Evolutionary conservation across 2,888 invertebrate genomes (phyloP).

Genomic region (Hypomecis atomaria): DNA sequence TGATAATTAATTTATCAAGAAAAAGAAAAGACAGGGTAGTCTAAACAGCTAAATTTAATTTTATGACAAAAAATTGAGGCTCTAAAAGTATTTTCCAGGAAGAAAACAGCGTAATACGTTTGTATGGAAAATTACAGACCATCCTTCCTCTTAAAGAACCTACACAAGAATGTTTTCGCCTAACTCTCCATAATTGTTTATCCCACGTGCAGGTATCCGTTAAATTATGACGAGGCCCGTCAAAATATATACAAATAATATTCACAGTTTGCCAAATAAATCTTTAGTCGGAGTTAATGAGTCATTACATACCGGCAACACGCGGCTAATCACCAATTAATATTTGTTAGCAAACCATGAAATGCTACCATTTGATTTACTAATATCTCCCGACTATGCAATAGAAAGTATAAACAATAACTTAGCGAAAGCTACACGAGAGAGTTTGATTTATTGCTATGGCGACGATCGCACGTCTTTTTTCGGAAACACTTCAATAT

Average conservation of each 20-base stretch:
- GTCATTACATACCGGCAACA: conserved; percentile 50
- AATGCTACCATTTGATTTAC: conserved; percentile 74
- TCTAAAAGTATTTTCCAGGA: no score
- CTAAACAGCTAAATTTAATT: no score
- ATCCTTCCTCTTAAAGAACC: no score
- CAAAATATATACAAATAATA: conserved; percentile 35
- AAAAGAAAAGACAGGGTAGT: no score
- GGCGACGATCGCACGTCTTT: conserved; percentile 66
- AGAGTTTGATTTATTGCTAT: conserved; percentile 81
- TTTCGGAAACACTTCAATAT: conserved; percentile 77
- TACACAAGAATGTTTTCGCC: conserved; percentile 21
- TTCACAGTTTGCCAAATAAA: conserved; percentile 46
- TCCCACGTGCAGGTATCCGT: conserved; percentile 17
- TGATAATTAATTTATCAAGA: no score
- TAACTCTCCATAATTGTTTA: conserved; percentile 25
- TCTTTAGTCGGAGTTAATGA: conserved; percentile 52
- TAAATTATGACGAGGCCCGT: conserved; percentile 28
- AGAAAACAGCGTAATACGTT: no score
- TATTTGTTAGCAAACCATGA: conserved; percentile 69
- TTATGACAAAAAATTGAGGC: no score
- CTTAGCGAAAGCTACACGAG: conserved; percentile 77
- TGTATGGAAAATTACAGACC: no score
- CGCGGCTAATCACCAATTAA: conserved; percentile 60
- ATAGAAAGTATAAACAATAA: conserved; percentile 84
- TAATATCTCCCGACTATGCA: conserved; percentile 55